Percentiles rank a stretch among this genome's conserved stretches.
phyloP scores from a whole-genome alignment of 2,113 vertebrate genomes.

The Cygnus atratus region DNA sequence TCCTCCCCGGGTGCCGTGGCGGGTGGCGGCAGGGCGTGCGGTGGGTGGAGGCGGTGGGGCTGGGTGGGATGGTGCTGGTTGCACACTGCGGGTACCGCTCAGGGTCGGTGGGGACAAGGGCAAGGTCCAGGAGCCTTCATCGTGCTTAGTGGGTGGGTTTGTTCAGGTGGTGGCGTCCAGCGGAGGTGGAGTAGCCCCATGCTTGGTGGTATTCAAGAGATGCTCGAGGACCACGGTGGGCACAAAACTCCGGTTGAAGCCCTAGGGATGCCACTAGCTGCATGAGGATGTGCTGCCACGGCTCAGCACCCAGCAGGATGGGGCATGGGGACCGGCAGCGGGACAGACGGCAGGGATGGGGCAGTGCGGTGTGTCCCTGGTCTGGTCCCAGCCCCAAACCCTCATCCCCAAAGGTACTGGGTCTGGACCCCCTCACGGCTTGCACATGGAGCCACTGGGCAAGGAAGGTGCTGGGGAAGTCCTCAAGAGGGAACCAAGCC shows the following conservation, averaged over 20 bases:
- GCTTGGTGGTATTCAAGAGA: fast-evolving
- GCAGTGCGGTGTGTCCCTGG: fast-evolving
- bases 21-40: background rate
- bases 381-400: background rate
- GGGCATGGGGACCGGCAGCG: background rate
- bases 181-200: fast-evolving
- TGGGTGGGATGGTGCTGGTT: background rate
- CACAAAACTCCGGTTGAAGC: background rate
- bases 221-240: fast-evolving
- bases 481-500: background rate
- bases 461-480: background rate
- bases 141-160: fast-evolving
- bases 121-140: background rate
- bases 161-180: background rate
- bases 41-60: background rate
- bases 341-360: too few relatives aligned
- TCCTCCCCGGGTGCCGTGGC: fast-evolving
- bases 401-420: background rate
- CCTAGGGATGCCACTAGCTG: background rate
- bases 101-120: fast-evolving
- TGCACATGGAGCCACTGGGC: too few relatives aligned
- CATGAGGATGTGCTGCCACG: background rate
- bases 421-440: fast-evolving
- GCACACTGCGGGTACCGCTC: fast-evolving
- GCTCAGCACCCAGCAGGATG: fast-evolving